Percentiles rank a stretch among this genome's conserved stretches.
phyloP scores from a whole-genome alignment of 2,888 invertebrate species.

The Pediacus dermestoides region DNA sequence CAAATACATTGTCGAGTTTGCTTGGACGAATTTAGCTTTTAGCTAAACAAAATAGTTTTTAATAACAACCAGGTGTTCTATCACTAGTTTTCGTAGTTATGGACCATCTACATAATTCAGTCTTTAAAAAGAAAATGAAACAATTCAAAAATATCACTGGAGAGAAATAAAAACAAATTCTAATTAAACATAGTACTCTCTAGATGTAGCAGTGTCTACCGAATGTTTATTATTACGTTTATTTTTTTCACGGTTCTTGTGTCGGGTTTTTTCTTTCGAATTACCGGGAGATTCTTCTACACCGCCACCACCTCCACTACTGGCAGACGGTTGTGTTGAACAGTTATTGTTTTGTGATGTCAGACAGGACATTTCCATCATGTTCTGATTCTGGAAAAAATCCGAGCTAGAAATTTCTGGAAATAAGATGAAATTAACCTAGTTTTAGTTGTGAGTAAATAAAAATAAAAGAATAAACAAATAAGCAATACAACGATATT shows the following conservation, averaged over 20 bases:
- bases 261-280: conserved; percentile 23
- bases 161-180: conserved; percentile 10
- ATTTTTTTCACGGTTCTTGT: conserved; percentile 23
- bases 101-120: too few species aligned
- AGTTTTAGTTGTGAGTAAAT: conserved; percentile 49
- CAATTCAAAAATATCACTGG: background rate
- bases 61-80: too few species aligned
- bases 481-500: conserved; percentile 35
- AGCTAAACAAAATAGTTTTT: too few species aligned
- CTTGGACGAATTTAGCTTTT: too few species aligned
- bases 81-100: too few species aligned
- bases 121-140: conserved; percentile 12
- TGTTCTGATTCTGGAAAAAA: conserved; percentile 55
- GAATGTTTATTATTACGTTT: conserved; percentile 21
- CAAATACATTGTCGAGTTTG: too few species aligned
- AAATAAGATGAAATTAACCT: conserved; percentile 51
- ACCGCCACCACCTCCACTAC: conserved; percentile 13
- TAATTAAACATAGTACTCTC: conserved; percentile 33
- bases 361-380: conserved; percentile 67
- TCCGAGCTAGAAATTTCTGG: conserved; percentile 52
- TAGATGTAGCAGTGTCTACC: conserved; percentile 15
- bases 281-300: conserved; percentile 22
- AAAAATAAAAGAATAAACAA: conserved; percentile 27
- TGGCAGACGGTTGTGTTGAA: conserved; percentile 20
- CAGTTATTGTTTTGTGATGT: conserved; percentile 63